Base-by-base conservation (phyloP, 1,140 invertebrate species). In the Heliconius melpomene region DNA sequence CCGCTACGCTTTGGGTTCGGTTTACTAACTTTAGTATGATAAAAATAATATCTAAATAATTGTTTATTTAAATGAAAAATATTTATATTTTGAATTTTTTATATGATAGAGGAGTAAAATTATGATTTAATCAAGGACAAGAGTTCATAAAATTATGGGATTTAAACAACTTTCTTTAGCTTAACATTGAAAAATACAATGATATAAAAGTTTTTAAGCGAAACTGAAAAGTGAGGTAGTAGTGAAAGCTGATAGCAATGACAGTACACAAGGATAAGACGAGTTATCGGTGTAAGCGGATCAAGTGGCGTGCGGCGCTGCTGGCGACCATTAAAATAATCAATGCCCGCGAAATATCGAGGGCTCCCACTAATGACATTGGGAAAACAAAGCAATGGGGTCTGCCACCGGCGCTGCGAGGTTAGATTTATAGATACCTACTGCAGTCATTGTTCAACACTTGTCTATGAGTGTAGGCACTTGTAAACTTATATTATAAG, bases 251-350 rank as follows among this genome's bases (percentile, higher is more conserved):
- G 38, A 72, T 71, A 72, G 38, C 77, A 40, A 71, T 71, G 50
- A 72, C 70, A 74, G 52, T 73, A 38, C n/a, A 74, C 40, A 77
- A 73, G 46, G 77, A 82, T 75, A 81, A 77, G 80, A 84, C 79
- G 79, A 86, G 84, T 86, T 82, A 83, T 86, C 85, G 79, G 84
- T 84, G 84, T 87, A 82, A 83, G 81, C 79, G 75, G 60, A 83
- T 80, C 83, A 81, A 75, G 80, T 79, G 83, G 82, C 81, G 80
- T 88, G 89, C 88, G 84, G 86, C 84, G 83, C 88, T 87, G 86
- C 82, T 86, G 91, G 87, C 90, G 84, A 84, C 87, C 92, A 93
- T 94, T 94, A 94, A 94, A 93, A 93, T 94, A 94, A 93, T 93
- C 91, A 90, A 92, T 91, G 88, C 90, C 87, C 83, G 91, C 88